Percentiles rank a stretch among this genome's conserved stretches.
Conservation (phyloP, 2,888 invertebrate genomes). For the Dorcus hopei region DNA sequence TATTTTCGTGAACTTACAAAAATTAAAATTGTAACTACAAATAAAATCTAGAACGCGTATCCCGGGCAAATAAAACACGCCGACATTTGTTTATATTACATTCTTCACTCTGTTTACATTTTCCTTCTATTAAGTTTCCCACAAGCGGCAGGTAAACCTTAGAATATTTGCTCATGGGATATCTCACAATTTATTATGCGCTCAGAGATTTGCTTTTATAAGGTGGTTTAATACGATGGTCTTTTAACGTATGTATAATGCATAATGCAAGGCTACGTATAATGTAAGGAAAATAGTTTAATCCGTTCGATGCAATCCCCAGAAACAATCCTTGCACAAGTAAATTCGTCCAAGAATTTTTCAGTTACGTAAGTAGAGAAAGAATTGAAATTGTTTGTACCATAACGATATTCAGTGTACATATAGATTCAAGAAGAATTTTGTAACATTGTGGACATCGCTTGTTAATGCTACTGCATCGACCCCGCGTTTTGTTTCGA, state of each 20-base stretch:
- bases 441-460: background rate
- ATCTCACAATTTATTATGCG: too few relatives aligned
- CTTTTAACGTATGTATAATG: too few relatives aligned
- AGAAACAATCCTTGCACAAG: constrained; percentile 4
- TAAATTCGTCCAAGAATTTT: constrained; percentile 5
- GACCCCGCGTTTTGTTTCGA: background rate
- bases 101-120: background rate
- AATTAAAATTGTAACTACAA: too few relatives aligned
- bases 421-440: background rate
- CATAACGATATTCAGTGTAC: background rate
- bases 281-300: background rate
- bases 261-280: too few relatives aligned
- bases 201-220: too few relatives aligned
- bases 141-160: too few relatives aligned
- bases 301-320: background rate
- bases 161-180: too few relatives aligned
- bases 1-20: too few relatives aligned
- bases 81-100: too few relatives aligned
- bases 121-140: background rate
- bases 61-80: too few relatives aligned
- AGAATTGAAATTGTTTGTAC: background rate
- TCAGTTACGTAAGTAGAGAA: background rate
- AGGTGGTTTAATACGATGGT: too few relatives aligned
- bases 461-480: background rate
- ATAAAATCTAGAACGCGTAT: too few relatives aligned